Evolutionary conservation across 2,113 vertebrate species (phyloP).

Genomic region (Oncorhynchus keta): DNA sequence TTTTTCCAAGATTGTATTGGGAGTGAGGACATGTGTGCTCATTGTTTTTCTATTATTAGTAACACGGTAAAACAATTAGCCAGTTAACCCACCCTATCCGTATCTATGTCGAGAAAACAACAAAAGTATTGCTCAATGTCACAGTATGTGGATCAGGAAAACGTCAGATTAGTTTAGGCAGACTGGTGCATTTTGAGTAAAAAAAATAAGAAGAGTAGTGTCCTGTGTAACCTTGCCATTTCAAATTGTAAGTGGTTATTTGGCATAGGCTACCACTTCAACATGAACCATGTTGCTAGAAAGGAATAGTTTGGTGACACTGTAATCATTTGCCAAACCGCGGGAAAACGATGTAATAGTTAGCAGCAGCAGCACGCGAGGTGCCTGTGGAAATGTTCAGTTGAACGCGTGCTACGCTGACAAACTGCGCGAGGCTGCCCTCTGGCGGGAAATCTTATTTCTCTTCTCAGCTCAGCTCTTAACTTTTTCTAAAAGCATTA

Average conservation of each 20-base stretch:
- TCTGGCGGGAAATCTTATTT: background rate
- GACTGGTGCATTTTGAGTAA: background rate
- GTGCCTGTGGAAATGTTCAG: background rate
- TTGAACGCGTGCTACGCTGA: background rate
- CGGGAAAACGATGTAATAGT: no score
- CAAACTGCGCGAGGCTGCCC: conserved; percentile 11
- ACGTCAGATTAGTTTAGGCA: background rate
- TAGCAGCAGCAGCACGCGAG: no score
- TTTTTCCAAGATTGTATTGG: no score
- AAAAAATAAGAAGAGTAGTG: background rate
- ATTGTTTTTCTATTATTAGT: background rate
- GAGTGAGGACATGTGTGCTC: no score
- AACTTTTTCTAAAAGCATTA: background rate
- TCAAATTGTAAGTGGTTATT: background rate
- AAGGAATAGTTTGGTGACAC: background rate
- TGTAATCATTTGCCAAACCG: background rate
- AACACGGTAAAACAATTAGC: background rate
- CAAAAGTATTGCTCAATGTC: no score
- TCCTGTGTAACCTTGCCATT: background rate
- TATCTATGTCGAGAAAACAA: background rate
- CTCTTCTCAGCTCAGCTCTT: no score
- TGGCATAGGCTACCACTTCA: no score
- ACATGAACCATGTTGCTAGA: background rate
- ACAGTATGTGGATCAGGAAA: background rate
- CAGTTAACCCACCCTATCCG: background rate